Conservation (phyloP, 2,888 invertebrate species). For the Plemyria rubiginata region DNA sequence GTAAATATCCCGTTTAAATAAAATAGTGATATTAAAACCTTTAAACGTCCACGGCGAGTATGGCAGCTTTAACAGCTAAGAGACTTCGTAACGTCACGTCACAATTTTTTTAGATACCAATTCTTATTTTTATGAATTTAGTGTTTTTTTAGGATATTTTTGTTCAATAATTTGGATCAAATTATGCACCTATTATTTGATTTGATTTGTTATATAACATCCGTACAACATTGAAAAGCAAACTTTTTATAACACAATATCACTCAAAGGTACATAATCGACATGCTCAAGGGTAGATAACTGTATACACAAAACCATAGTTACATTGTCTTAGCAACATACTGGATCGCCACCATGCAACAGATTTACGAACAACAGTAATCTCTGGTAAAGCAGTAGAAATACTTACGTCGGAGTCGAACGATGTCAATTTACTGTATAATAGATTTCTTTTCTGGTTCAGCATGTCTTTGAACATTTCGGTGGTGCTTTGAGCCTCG, state of each 20-base stretch:
- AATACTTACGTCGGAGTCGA: conserved; percentile 95
- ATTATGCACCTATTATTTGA: background rate
- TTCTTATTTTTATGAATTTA: conserved; percentile 8
- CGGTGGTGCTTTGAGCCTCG: conserved; percentile 91
- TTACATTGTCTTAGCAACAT: conserved; percentile 33
- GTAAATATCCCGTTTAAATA: no score
- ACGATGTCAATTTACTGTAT: conserved; percentile 94
- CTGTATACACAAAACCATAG: conserved; percentile 11
- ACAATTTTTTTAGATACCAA: conserved; percentile 3
- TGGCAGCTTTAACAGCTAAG: conserved; percentile 15
- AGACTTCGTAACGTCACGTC: background rate
- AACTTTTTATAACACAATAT: conserved; percentile 16
- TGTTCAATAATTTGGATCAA: conserved; percentile 1
- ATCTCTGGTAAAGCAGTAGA: background rate
- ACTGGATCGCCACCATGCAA: conserved; percentile 58
- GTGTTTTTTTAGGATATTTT: background rate
- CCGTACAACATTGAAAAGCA: conserved; percentile 29
- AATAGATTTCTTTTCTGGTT: conserved; percentile 95
- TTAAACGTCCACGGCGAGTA: conserved; percentile 22
- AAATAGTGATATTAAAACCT: background rate
- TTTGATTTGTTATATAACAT: background rate
- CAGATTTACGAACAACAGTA: conserved; percentile 54
- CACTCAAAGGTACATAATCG: conserved; percentile 25
- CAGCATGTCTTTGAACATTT: conserved; percentile 97
- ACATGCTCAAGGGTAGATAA: conserved; percentile 48